Evolutionary conservation across 2,888 invertebrate genomes (phyloP), one percentile per base, ranked within the genome.

Genomic region (Notodonta ziczac): DNA sequence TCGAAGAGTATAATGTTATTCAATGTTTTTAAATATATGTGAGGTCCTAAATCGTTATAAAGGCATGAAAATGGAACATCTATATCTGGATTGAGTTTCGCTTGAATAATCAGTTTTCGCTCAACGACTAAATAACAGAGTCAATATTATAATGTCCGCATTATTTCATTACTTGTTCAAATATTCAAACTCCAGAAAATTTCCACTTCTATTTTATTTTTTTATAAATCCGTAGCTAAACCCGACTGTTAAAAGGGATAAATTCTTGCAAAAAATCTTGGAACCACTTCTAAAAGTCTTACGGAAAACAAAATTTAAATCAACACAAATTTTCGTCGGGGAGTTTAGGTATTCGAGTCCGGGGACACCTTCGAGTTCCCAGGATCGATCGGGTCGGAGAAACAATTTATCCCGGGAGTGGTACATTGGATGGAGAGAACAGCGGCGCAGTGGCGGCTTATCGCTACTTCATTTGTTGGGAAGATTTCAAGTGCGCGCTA

Each of bases 401-500:
- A 77, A 74, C 75, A 76, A 77, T 77, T 76, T 75, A 65, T 70
- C 62, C 63, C 14, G 32, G 39, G 50, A 46, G 56, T 64, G 57
- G 60, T 14, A 50, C 16, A 50, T 63, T 66, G 64, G 63, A 62
- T 61, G 50, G 52, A 12, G 16, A 52, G 51, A 52, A 8, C 10
- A 16, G 6, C 39, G 9, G n/a, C 9, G 16, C 14, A 57, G 58
- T 63, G 61, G 63, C 62, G 66, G 74, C 77, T 83, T 83, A 83
- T 83, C 82, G 73, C 72, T 16, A 71, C 76, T 77, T 67, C 67
- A 77, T 81, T 83, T 75, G 74, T 74, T 69, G 65, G 59, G 62
- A 60, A 76, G 71, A 80, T 78, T 77, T 80, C 73, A 75, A 71
- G 71, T 69, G 71, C 63, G 35, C 70, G 70, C 61, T 78, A 80